These are phyloP conservation scores for Gadopsis marmoratus DNA, from an alignment of 2,797 vertebrate species.

Conservation along the genomic window DNA sequence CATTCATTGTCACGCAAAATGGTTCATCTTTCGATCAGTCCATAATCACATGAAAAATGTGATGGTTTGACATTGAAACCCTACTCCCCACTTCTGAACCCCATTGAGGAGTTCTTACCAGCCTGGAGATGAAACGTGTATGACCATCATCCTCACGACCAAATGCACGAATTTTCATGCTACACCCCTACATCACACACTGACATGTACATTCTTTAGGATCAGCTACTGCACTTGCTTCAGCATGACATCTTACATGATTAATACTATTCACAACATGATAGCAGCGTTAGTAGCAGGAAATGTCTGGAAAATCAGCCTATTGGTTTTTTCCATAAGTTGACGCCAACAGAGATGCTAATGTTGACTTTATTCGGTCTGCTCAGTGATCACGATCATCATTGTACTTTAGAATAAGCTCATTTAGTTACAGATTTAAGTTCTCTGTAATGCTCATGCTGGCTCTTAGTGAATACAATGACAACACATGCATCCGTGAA, in stretches of 20 bases:
- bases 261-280: slow-evolving; percentile 33
- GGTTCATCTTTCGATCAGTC: too few species aligned
- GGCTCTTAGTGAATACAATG: slow-evolving; percentile 35
- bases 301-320: slow-evolving; percentile 15
- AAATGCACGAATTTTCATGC: not conserved
- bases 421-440: slow-evolving; percentile 37
- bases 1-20: too few species aligned
- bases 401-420: slow-evolving; percentile 17
- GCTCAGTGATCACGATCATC: slow-evolving; percentile 39
- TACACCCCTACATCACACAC: not conserved
- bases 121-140: too few species aligned
- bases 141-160: too few species aligned
- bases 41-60: too few species aligned
- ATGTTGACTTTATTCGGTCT: slow-evolving; percentile 47
- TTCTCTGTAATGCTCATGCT: slow-evolving; percentile 31
- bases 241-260: slow-evolving; percentile 9
- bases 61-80: too few species aligned
- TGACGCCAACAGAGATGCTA: slow-evolving; percentile 31
- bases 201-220: not conserved
- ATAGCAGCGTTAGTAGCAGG: not conserved
- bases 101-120: too few species aligned
- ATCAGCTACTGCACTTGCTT: slow-evolving; percentile 1
- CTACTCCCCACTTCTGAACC: too few species aligned
- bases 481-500: slow-evolving; percentile 43
- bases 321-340: not conserved